Evolutionary conservation across 2,888 invertebrate genomes (phyloP).

Genomic region (Dryadula phaetusa): DNA sequence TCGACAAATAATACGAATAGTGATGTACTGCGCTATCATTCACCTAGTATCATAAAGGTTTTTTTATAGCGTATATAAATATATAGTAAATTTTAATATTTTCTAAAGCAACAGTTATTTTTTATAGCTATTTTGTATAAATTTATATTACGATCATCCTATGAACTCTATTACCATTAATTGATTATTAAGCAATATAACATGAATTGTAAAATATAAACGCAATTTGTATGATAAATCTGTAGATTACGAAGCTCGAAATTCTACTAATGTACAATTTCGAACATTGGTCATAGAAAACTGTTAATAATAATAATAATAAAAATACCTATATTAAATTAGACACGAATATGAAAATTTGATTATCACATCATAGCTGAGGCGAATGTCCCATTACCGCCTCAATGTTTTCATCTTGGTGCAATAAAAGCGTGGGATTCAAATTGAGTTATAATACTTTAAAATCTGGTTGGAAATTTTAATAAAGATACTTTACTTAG

Average conservation of each 20-base stretch:
- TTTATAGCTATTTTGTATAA: slow-evolving; percentile 18
- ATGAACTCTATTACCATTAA: slow-evolving; percentile 16
- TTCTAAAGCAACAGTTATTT: slow-evolving; percentile 4
- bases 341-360: slow-evolving; percentile 27
- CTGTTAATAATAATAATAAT: slow-evolving; percentile 22
- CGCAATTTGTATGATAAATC: slow-evolving; percentile 18
- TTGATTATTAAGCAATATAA: slow-evolving; percentile 15
- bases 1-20: slow-evolving; percentile 69
- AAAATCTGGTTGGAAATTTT: not conserved
- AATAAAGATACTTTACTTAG: not conserved
- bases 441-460: not conserved
- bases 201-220: slow-evolving; percentile 12
- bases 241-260: slow-evolving; percentile 6
- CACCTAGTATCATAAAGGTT: slow-evolving; percentile 65
- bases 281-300: not conserved
- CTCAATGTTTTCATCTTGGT: slow-evolving; percentile 14
- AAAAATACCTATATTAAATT: slow-evolving; percentile 27
- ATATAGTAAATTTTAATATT: slow-evolving; percentile 50
- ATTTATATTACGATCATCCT: slow-evolving; percentile 9
- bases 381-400: slow-evolving; percentile 19
- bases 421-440: slow-evolving; percentile 22
- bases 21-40: slow-evolving; percentile 60
- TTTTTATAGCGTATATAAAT: slow-evolving; percentile 60
- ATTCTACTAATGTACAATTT: slow-evolving; percentile 12
- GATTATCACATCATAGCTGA: slow-evolving; percentile 20